These are phyloP conservation scores for Chamaetylas fuelleborni DNA, from an alignment of 2,113 vertebrate species.

Conservation along the genomic window DNA sequence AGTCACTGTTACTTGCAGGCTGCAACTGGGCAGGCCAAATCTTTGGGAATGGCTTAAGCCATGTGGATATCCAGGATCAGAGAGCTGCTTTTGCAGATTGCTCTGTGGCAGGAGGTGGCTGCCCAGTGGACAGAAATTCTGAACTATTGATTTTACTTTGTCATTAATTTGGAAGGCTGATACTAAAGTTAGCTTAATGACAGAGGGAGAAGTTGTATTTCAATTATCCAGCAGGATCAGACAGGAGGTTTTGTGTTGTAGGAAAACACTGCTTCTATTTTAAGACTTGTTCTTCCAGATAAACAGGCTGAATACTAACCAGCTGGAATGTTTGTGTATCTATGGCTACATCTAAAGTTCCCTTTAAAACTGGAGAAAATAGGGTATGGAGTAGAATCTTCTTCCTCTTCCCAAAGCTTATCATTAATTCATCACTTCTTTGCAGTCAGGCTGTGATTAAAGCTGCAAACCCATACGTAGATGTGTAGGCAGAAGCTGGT, in stretches of 20 bases:
- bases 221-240: neutral
- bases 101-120: neutral
- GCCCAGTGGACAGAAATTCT: neutral
- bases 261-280: conserved; percentile 36
- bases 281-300: conserved; percentile 5
- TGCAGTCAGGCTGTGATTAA: conserved; percentile 32
- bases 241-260: neutral
- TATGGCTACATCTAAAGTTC: neutral
- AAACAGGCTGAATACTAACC: neutral
- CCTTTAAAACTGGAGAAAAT: conserved; percentile 23
- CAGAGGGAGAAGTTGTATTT: neutral
- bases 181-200: neutral
- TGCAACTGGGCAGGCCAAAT: neutral
- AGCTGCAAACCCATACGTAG: neutral
- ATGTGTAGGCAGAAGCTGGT: neutral
- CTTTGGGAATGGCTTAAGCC: neutral
- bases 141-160: neutral
- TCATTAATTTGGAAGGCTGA: conserved; percentile 13
- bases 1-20: neutral
- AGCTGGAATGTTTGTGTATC: conserved; percentile 20
- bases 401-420: neutral
- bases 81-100: neutral
- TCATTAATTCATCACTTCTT: conserved; percentile 33
- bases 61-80: neutral
- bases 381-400: neutral